Evolutionary conservation across 2,113 vertebrate species (phyloP).

Genomic region (Engystomops pustulosus): DNA sequence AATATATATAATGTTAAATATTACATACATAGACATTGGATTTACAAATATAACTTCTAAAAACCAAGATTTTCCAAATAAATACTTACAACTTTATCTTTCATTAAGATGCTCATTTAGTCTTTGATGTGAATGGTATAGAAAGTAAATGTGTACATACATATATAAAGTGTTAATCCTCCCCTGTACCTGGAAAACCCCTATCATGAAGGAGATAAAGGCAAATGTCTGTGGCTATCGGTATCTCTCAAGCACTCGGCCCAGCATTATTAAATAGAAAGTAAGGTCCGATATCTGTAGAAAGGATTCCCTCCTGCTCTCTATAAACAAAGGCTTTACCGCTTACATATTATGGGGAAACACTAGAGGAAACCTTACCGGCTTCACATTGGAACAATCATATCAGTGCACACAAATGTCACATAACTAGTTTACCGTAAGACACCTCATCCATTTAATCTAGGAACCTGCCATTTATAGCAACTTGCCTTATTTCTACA

Average conservation of each 20-base stretch:
- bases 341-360: conserved; percentile 54
- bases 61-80: background rate
- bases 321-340: conserved; percentile 66
- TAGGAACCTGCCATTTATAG: no score
- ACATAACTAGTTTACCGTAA: conserved; percentile 77
- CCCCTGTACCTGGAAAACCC: conserved; percentile 75
- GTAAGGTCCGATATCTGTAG: conserved; percentile 65
- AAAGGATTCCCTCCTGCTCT: conserved; percentile 77
- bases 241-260: conserved; percentile 66
- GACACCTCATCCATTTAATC: conserved; percentile 60
- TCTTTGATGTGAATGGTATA: background rate
- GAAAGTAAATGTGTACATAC: conserved; percentile 37
- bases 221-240: conserved; percentile 57
- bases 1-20: no score
- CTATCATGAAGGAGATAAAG: conserved; percentile 59
- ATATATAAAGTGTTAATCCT: conserved; percentile 70
- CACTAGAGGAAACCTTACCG: conserved; percentile 67
- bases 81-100: conserved; percentile 23
- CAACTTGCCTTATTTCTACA: conserved; percentile 65
- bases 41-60: background rate
- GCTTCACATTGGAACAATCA: conserved; percentile 71
- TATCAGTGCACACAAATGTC: conserved; percentile 67
- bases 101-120: background rate
- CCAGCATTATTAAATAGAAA: conserved; percentile 69
- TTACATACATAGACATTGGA: no score